Conservation (phyloP, 2,797 vertebrate genomes). For the Cirrhinus molitorella region DNA sequence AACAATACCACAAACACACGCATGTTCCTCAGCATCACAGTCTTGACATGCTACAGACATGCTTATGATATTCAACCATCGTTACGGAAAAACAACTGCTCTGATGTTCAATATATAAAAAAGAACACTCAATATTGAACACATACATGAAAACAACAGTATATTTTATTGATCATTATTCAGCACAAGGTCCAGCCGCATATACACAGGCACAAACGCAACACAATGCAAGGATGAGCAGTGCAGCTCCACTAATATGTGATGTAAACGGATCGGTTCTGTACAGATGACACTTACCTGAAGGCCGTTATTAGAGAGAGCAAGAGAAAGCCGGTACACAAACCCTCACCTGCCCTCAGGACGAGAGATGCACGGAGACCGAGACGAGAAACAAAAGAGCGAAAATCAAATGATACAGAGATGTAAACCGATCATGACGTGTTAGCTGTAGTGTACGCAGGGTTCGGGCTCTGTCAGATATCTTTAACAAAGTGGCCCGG, state of each 20-base stretch:
- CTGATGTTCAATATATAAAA: background rate
- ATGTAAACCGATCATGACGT: slow-evolving; percentile 40
- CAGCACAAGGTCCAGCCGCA: background rate
- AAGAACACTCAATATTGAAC: background rate
- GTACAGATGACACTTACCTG: slow-evolving; percentile 25
- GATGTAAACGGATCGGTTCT: slow-evolving; percentile 24
- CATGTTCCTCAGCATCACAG: slow-evolving; percentile 29
- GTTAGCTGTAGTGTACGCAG: slow-evolving; percentile 33
- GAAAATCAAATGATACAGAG: slow-evolving; percentile 36
- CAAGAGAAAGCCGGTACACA: slow-evolving; percentile 42
- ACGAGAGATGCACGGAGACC: slow-evolving; percentile 18
- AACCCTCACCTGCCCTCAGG: slow-evolving; percentile 44
- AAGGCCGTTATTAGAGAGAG: slow-evolving; percentile 36
- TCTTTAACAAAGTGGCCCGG: slow-evolving; percentile 22
- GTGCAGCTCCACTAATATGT: background rate
- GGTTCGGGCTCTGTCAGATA: slow-evolving; percentile 39
- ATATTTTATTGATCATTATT: background rate
- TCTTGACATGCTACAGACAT: slow-evolving; percentile 17
- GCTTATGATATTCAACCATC: background rate
- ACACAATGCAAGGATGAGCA: background rate
- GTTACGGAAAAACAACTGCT: background rate
- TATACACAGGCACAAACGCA: background rate
- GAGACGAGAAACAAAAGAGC: slow-evolving; percentile 33
- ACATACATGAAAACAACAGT: background rate
- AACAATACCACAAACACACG: slow-evolving; percentile 41